Base-by-base conservation (phyloP, 2,797 vertebrate genomes). In the Cetoscarus ocellatus region DNA sequence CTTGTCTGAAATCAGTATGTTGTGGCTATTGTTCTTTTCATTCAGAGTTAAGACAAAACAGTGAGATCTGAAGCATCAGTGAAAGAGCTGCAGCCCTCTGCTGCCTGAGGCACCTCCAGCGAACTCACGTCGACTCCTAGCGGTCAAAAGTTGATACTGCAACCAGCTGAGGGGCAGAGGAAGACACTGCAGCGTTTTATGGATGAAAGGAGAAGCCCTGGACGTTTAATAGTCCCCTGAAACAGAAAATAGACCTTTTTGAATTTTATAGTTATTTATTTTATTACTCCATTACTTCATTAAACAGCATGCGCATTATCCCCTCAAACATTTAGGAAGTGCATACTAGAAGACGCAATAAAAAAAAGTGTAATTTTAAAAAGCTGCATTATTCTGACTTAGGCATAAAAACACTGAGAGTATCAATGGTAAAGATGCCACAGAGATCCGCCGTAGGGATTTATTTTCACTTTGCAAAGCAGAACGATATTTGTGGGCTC, bases 61-160 rank as follows among this genome's bases (percentile, higher is more conserved):
- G n/a, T 11, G 8, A 13, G 9, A 13, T 8, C 9, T 6, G 38
- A 10, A 14, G 8, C 18, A 38, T 56, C 11, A 53, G 40, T 45
- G 39, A 71, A 84, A 77, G 80, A 54, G 57, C 65, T 40, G 75
- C 72, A 76, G 8, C 56, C 60, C 51, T 17, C 1, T 18, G 36
- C 59, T 35, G 81, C 75, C 78, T 51, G 67, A 40, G 62, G 66
- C 61, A 42, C 79, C 79, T 90, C 62, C 42, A 51, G 74, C 86
- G 85, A 91, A 76, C 83, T 88, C 86, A 87, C 70, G 75, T 89
- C 91, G 92, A 73, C 93, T 90, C 91, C 93, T 93, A 92, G 91
- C 53, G 93, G 91, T 49, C 5, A 13, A 9, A 77, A 6, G 0
- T 0, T 69, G 86, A 80, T 27, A 92, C 65, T 87, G 81, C 90